Percentiles rank a stretch among this genome's conserved stretches.
phyloP scores from a whole-genome alignment of 2,797 vertebrate species.

The Gymnothorax javanicus region DNA sequence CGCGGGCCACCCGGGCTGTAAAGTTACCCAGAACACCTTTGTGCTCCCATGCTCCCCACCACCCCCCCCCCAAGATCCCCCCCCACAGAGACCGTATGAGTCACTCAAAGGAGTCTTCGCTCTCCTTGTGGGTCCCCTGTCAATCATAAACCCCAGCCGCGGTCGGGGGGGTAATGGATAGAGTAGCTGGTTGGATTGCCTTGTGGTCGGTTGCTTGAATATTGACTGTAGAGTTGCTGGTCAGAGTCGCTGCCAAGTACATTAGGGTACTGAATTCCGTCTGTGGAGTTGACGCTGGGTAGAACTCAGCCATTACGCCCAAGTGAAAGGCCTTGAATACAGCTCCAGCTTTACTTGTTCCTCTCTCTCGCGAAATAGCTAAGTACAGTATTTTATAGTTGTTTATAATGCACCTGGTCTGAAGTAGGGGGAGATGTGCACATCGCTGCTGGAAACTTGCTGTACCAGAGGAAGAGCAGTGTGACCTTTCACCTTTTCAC shows the following conservation, averaged over 20 bases:
- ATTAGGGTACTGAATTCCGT: too few relatives aligned
- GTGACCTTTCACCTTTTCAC: background rate
- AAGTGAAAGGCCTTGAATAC: too few relatives aligned
- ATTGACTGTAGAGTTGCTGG: too few relatives aligned
- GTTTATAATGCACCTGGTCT: background rate
- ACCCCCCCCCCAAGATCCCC: background rate
- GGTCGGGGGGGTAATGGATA: background rate
- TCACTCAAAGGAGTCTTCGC: conserved; percentile 52
- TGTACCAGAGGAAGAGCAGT: background rate
- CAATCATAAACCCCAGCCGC: conserved; percentile 3
- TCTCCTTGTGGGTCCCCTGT: conserved; percentile 48
- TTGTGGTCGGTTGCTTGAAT: too few relatives aligned
- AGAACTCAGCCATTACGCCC: too few relatives aligned
- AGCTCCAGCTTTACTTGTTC: too few relatives aligned
- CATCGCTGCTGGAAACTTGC: background rate
- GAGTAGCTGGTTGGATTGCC: background rate
- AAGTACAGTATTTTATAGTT: too few relatives aligned
- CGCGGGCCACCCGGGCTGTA: background rate
- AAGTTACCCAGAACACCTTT: background rate
- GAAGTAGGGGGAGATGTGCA: background rate
- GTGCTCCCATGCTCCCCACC: background rate
- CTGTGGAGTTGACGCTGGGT: too few relatives aligned
- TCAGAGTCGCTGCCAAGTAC: too few relatives aligned
- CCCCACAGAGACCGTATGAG: conserved; percentile 39
- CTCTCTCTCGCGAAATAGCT: too few relatives aligned